Evolutionary conservation across 1,140 invertebrate species (phyloP).

Genomic region (Spodoptera frugiperda): DNA sequence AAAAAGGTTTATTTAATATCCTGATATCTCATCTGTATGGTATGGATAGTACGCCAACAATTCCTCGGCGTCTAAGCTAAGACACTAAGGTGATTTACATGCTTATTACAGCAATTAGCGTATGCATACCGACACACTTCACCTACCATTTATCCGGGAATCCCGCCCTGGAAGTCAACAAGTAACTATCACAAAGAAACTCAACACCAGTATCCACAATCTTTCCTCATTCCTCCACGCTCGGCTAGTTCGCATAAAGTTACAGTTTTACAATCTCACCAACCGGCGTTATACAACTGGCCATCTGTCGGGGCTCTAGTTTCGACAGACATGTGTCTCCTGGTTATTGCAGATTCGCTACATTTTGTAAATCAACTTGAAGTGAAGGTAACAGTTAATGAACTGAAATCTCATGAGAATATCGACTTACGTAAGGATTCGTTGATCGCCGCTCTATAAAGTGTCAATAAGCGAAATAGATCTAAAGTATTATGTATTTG

Average conservation of each 20-base stretch:
- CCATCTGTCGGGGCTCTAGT: conserved; percentile 53
- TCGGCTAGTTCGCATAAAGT: conserved; percentile 37
- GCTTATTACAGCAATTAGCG: too few relatives aligned
- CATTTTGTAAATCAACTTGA: conserved; percentile 1
- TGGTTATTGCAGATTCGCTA: conserved; percentile 47
- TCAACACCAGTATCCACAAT: conserved; percentile 21
- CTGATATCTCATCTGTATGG: too few relatives aligned
- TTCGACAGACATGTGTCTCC: conserved; percentile 51
- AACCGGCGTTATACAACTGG: conserved; percentile 38
- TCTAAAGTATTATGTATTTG: too few relatives aligned
- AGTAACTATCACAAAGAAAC: conserved; percentile 33
- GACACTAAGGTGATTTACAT: too few relatives aligned
- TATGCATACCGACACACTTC: conserved; percentile 12
- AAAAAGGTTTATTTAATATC: too few relatives aligned
- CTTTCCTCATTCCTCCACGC: conserved; percentile 41
- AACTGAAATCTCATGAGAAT: not conserved
- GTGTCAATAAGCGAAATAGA: too few relatives aligned
- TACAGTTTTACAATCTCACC: conserved; percentile 43
- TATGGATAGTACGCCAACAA: too few relatives aligned
- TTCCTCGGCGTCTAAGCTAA: too few relatives aligned
- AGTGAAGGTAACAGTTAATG: not conserved
- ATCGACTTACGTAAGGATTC: too few relatives aligned
- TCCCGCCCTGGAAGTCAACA: conserved; percentile 26
- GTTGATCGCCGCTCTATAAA: too few relatives aligned
- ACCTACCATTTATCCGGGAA: conserved; percentile 6